Percentiles rank a stretch among this genome's conserved stretches.
Conservation (phyloP, 1,140 invertebrate species). For the Oryctes rhinoceros region DNA sequence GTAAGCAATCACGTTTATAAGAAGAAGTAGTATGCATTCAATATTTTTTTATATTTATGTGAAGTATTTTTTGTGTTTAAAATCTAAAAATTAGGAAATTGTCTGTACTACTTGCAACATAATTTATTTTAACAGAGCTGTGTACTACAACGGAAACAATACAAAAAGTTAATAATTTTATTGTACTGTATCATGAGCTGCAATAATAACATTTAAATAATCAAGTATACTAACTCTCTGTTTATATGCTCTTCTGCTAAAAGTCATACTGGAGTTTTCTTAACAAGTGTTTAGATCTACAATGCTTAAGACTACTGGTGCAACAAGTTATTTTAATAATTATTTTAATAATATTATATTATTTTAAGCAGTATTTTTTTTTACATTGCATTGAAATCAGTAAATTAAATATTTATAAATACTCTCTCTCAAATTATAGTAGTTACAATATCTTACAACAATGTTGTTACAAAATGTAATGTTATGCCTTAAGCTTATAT, state of each 20-base stretch:
- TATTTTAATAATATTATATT: too few species aligned
- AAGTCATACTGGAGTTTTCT: not conserved
- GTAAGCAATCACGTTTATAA: too few species aligned
- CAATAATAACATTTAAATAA: not conserved
- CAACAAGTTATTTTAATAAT: constrained; percentile 36
- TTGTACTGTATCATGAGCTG: constrained; percentile 34
- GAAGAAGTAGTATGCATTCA: too few species aligned
- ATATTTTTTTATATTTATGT: too few species aligned
- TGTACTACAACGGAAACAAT: constrained; percentile 12
- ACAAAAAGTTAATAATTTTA: constrained; percentile 8
- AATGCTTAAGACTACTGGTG: constrained; percentile 23
- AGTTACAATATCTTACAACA: constrained; percentile 29
- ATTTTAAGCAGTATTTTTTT: constrained; percentile 24
- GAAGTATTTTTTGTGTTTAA: too few species aligned
- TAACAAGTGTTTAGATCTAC: constrained; percentile 1
- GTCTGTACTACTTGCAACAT: not conserved
- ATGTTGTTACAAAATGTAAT: constrained; percentile 24
- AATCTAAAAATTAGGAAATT: too few species aligned
- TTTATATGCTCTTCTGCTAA: not conserved
- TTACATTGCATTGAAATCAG: not conserved
- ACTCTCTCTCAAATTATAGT: constrained; percentile 8
- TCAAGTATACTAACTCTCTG: not conserved
- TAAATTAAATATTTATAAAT: constrained; percentile 23
- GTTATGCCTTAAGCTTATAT: constrained; percentile 25
- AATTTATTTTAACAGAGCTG: not conserved